Evolutionary conservation across 2,888 invertebrate species (phyloP).

Genomic region (Steromphala cineraria): DNA sequence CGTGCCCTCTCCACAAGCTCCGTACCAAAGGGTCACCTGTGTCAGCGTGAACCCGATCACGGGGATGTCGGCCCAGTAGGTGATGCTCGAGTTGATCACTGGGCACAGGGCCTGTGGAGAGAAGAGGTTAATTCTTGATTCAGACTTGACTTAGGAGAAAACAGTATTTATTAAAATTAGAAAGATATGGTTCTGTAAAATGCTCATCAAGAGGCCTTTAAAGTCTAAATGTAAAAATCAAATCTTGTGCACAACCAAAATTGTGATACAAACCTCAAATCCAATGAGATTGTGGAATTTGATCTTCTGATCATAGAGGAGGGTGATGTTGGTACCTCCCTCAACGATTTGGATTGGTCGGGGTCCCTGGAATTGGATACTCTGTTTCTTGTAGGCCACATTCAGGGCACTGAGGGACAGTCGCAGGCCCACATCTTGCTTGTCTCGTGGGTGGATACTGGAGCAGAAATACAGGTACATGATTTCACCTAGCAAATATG

Average conservation of each 20-base stretch:
- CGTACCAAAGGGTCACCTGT: slow-evolving; percentile 39
- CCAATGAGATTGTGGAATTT: slow-evolving; percentile 19
- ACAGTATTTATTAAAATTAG: too few relatives aligned
- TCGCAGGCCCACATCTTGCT: slow-evolving; percentile 62
- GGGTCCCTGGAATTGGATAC: slow-evolving; percentile 59
- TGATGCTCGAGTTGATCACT: background rate
- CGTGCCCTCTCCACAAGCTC: slow-evolving; percentile 39
- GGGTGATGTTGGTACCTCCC: background rate
- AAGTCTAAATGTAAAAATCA: too few relatives aligned
- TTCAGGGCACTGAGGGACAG: slow-evolving; percentile 55
- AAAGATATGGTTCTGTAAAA: too few relatives aligned
- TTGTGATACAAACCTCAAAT: slow-evolving; percentile 35
- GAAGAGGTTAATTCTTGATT: too few relatives aligned
- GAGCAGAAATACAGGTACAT: background rate
- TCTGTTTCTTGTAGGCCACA: slow-evolving; percentile 56
- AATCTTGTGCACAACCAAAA: too few relatives aligned
- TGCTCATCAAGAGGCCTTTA: too few relatives aligned
- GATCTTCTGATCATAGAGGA: background rate
- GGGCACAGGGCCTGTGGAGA: background rate
- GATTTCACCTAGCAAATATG: too few relatives aligned
- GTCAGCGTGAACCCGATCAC: slow-evolving; percentile 35
- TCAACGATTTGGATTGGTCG: slow-evolving; percentile 32
- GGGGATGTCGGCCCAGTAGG: slow-evolving; percentile 47
- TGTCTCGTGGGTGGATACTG: slow-evolving; percentile 58
- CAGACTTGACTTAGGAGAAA: too few relatives aligned